phyloP scores from a whole-genome alignment of 2,888 invertebrate genomes.

The Drosophila putrida region DNA sequence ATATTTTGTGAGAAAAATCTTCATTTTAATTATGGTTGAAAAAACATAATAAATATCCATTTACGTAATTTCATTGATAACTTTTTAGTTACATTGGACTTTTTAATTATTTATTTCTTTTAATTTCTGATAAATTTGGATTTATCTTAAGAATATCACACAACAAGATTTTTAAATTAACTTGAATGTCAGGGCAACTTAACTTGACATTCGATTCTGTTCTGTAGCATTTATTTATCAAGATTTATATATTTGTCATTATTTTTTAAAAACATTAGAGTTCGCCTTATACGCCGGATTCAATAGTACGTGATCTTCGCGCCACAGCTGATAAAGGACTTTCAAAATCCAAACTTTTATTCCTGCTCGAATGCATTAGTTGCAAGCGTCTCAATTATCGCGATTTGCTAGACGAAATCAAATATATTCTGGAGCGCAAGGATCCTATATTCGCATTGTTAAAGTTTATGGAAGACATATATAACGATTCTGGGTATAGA shows the following conservation, averaged over 20 bases:
- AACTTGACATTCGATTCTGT: no score
- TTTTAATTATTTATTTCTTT: no score
- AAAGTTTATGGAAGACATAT: constrained; percentile 78
- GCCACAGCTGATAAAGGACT: constrained; percentile 73
- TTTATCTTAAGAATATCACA: no score
- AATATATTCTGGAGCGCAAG: constrained; percentile 75
- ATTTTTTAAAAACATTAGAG: constrained; percentile 50
- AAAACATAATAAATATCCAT: no score
- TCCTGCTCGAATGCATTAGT: constrained; percentile 80
- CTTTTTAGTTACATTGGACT: no score
- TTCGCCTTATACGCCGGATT: constrained; percentile 77
- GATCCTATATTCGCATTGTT: constrained; percentile 83
- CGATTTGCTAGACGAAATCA: constrained; percentile 76
- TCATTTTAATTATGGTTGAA: no score
- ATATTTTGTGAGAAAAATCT: neutral
- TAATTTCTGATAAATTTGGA: no score
- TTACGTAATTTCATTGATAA: no score
- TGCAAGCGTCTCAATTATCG: constrained; percentile 75
- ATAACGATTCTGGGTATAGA: constrained; percentile 36
- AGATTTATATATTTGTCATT: no score
- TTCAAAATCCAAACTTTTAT: constrained; percentile 75
- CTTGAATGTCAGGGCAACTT: no score
- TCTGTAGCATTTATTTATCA: no score
- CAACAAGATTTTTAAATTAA: no score
- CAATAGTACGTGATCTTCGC: constrained; percentile 81